phyloP scores from a whole-genome alignment of 2,888 invertebrate species.

The Liodrosophila aerea region DNA sequence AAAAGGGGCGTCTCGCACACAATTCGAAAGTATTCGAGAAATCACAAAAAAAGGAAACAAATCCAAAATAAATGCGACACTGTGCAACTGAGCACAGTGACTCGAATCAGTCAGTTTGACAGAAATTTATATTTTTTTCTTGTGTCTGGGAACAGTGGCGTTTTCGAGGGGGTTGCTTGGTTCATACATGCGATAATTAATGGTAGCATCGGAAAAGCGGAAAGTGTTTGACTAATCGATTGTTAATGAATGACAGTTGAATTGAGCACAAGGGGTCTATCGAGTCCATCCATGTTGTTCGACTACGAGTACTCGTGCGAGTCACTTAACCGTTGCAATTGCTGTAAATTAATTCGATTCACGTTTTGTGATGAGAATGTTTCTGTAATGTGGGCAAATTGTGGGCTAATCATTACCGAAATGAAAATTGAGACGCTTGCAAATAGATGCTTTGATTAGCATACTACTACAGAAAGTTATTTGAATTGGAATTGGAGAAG shows the following conservation, averaged over 20 bases:
- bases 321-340: slow-evolving; percentile 73
- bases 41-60: slow-evolving; percentile 4
- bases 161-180: slow-evolving; percentile 48
- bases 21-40: slow-evolving; percentile 39
- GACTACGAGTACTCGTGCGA: slow-evolving; percentile 19
- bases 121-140: not conserved
- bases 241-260: slow-evolving; percentile 75
- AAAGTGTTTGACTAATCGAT: slow-evolving; percentile 78
- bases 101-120: slow-evolving; percentile 32
- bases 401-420: slow-evolving; percentile 43
- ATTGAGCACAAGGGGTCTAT: slow-evolving; percentile 43
- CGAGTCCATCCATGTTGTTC: not conserved
- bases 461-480: too few relatives aligned
- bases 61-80: slow-evolving; percentile 27
- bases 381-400: slow-evolving; percentile 49
- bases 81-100: slow-evolving; percentile 34
- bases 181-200: slow-evolving; percentile 57
- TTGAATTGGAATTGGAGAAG: too few relatives aligned
- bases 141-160: too few relatives aligned
- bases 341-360: slow-evolving; percentile 68
- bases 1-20: slow-evolving; percentile 48
- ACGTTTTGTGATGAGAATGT: slow-evolving; percentile 48
- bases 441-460: too few relatives aligned
- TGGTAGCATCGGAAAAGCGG: slow-evolving; percentile 60
- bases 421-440: too few relatives aligned